Base-by-base conservation (phyloP, 1,140 invertebrate species). In the Drosophila simulans region DNA sequence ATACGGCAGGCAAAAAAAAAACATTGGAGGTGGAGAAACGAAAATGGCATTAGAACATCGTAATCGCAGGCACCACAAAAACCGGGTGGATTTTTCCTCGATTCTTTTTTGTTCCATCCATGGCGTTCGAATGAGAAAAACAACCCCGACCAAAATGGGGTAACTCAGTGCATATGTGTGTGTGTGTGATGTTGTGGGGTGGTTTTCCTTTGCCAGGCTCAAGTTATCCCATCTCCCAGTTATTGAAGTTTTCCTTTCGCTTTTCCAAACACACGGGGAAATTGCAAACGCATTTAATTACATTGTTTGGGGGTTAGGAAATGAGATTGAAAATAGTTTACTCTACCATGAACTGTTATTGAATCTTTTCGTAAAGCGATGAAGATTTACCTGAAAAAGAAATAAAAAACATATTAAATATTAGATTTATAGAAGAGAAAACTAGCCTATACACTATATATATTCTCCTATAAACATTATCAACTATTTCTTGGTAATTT, bases 1-100 rank as follows among this genome's bases (percentile, higher is more conserved):
- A 17, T 42, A 42, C 64, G 25, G 12, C 12, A 34, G 37, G 46
- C 27, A 56, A 22, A 22, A 46, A 39, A 53, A 37, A 48, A 27
- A 31, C 34, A 46, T 22, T 12, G 34, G 35, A 70, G 68, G 64
- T 25, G 68, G 48, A 57, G 75, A 77, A 71, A 63, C 62, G 76
- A 80, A 80, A 84, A 83, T 77, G 83, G 83, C 84, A 86, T 86
- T 86, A 83, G 77, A 80, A 77, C 75, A 89, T 69, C 83, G 83
- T 88, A 89, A 89, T 86, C 83, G 83, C 54, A 79, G 70, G 35
- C 37, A 63, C 56, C 53, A 63, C 71, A 73, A 80, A 69, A 78
- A 69, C 60, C 80, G 84, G 84, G 85, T 88, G 69, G 80, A 83
- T 89, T 84, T 88, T 89, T 82, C 79, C 72, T 66, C 71, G 73